A percentile compares a stretch with the other conserved stretches of the same genome.
Evolutionary conservation across 2,888 invertebrate species (phyloP).

Genomic region (Lobophora halterata): DNA sequence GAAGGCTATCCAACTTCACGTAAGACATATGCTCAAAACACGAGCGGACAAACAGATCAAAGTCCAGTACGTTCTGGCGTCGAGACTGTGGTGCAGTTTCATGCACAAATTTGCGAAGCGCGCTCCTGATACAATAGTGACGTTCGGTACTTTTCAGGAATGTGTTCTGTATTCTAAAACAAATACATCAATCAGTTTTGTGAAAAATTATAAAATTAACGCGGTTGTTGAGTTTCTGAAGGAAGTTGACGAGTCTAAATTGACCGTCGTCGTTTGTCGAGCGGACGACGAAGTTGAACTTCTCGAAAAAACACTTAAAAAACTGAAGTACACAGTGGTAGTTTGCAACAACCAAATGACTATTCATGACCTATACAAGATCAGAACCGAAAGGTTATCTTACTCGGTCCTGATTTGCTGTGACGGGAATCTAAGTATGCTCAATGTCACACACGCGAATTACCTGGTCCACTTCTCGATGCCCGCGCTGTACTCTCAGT

Average conservation of each 20-base stretch:
- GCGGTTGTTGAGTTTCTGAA: conserved; percentile 72
- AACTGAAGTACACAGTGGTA: conserved; percentile 47
- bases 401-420: conserved; percentile 82
- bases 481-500: conserved; percentile 43
- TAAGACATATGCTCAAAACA: conserved; percentile 64
- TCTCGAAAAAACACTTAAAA: conserved; percentile 46
- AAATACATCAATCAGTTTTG: conserved; percentile 57
- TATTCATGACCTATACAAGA: conserved; percentile 57
- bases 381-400: conserved; percentile 6
- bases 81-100: conserved; percentile 83
- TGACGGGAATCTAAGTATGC: conserved; percentile 83
- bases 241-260: conserved; percentile 63
- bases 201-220: conserved; percentile 63
- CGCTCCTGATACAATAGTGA: conserved; percentile 82
- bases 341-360: conserved; percentile 58
- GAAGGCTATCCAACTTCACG: conserved; percentile 60
- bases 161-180: conserved; percentile 85
- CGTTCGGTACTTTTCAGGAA: conserved; percentile 87
- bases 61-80: conserved; percentile 82
- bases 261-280: conserved; percentile 83
- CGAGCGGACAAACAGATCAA: conserved; percentile 62
- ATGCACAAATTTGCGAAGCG: conserved; percentile 78
- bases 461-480: conserved; percentile 86
- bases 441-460: conserved; percentile 83
- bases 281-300: conserved; percentile 76